Evolutionary conservation across 2,888 invertebrate species (phyloP).

Genomic region (Molorchus minor): DNA sequence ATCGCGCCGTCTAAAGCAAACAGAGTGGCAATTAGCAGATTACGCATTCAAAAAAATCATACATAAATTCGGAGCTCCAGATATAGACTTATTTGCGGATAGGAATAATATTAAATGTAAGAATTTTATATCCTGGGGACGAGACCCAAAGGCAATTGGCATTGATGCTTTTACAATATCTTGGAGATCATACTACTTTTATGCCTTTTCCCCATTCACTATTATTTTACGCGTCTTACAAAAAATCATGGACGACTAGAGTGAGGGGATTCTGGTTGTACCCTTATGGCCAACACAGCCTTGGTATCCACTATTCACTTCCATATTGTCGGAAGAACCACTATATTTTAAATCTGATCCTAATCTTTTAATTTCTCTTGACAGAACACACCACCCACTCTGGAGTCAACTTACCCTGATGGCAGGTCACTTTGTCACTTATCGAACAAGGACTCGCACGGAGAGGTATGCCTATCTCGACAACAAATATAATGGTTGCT

Average conservation of each 20-base stretch:
- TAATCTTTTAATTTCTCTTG: slow-evolving; percentile 11
- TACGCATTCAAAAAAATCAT: slow-evolving; percentile 21
- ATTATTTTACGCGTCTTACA: slow-evolving; percentile 9
- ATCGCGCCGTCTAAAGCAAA: slow-evolving; percentile 23
- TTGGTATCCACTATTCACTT: slow-evolving; percentile 1
- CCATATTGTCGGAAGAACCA: slow-evolving; percentile 6
- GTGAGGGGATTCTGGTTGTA: neutral
- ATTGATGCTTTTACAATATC: slow-evolving; percentile 29
- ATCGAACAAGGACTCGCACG: slow-evolving; percentile 7
- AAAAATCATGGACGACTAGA: slow-evolving; percentile 5
- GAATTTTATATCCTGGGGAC: slow-evolving; percentile 23
- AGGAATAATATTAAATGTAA: slow-evolving; percentile 20
- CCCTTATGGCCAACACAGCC: neutral
- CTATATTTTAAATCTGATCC: neutral
- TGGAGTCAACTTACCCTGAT: slow-evolving; percentile 16
- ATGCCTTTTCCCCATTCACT: slow-evolving; percentile 8
- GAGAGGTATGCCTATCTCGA: slow-evolving; percentile 5
- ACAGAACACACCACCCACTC: slow-evolving; percentile 16
- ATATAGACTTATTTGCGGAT: slow-evolving; percentile 29
- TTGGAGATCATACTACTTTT: slow-evolving; percentile 16
- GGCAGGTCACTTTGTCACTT: slow-evolving; percentile 13
- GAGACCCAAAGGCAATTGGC: slow-evolving; percentile 22
- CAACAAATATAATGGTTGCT: slow-evolving; percentile 10
- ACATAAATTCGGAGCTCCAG: slow-evolving; percentile 9
- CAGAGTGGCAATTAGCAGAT: slow-evolving; percentile 31